Evolutionary conservation across 2,113 vertebrate species (phyloP).

Genomic region (Phalacrocorax carbo): DNA sequence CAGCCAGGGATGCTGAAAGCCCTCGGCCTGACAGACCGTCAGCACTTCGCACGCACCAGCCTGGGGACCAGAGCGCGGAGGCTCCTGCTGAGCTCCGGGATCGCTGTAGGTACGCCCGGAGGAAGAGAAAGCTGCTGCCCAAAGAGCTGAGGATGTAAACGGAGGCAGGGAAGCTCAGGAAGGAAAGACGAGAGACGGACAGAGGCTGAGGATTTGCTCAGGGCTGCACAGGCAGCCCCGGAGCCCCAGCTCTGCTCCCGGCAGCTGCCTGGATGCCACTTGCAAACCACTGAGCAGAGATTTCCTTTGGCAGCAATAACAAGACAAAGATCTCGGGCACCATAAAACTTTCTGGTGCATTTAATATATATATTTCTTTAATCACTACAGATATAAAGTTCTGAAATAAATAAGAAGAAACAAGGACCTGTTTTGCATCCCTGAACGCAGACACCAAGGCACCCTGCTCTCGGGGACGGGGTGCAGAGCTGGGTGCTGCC

Average conservation of each 20-base stretch:
- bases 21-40: background rate
- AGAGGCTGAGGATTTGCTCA: background rate
- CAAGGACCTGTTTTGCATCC: background rate
- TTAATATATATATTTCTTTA: background rate
- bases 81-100: background rate
- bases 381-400: background rate
- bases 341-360: background rate
- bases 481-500: background rate
- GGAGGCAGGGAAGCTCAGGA: background rate
- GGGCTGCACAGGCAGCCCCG: background rate
- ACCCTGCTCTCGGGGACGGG: fast-evolving
- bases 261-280: background rate
- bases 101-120: fast-evolving
- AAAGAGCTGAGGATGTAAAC: background rate
- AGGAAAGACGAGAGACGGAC: background rate
- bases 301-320: background rate
- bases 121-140: background rate
- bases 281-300: background rate
- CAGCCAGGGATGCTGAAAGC: background rate
- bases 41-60: background rate
- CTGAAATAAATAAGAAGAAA: background rate
- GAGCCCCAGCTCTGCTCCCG: background rate
- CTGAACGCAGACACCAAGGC: background rate
- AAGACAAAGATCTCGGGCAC: background rate
- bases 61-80: fast-evolving